Percentiles rank a stretch among this genome's conserved stretches.
phyloP scores from a whole-genome alignment of 2,888 invertebrate genomes.

The Camponotus fellah region DNA sequence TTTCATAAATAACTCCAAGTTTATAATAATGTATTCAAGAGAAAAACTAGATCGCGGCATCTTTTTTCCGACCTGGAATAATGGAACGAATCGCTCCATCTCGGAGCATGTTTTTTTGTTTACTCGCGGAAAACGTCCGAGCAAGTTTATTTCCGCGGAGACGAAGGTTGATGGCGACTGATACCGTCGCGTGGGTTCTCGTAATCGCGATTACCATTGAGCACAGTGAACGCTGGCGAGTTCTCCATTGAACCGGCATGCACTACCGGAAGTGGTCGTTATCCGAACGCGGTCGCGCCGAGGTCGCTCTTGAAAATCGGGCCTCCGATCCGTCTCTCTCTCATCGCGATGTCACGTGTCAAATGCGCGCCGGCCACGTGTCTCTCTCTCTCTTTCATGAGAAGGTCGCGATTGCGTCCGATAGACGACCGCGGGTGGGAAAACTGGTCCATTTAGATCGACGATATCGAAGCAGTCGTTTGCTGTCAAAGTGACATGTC shows the following conservation, averaged over 20 bases:
- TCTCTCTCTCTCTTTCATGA: slow-evolving; percentile 36
- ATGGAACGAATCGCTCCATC: background rate
- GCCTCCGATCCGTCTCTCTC: slow-evolving; percentile 33
- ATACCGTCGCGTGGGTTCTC: slow-evolving; percentile 25
- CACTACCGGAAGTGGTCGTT: slow-evolving; percentile 71
- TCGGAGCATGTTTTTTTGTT: background rate
- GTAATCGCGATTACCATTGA: slow-evolving; percentile 62
- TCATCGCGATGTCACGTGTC: slow-evolving; percentile 49
- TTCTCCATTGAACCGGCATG: slow-evolving; percentile 64
- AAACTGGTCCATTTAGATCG: slow-evolving; percentile 22
- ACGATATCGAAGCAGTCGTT: background rate
- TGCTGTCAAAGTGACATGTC: background rate
- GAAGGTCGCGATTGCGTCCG: slow-evolving; percentile 21
- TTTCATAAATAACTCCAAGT: background rate
- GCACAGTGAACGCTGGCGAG: slow-evolving; percentile 27
- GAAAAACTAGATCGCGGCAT: too few species aligned
- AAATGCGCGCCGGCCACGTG: slow-evolving; percentile 53
- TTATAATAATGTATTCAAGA: background rate
- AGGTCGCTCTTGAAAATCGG: slow-evolving; percentile 79
- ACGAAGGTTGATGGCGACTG: background rate
- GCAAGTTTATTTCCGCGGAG: background rate
- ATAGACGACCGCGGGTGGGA: slow-evolving; percentile 19
- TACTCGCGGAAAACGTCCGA: background rate
- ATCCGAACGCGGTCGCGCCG: slow-evolving; percentile 68
- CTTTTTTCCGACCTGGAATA: too few species aligned